These are phyloP conservation scores for Loripinus fragilis DNA, from an alignment of 2,888 invertebrate species.

Conservation along the genomic window DNA sequence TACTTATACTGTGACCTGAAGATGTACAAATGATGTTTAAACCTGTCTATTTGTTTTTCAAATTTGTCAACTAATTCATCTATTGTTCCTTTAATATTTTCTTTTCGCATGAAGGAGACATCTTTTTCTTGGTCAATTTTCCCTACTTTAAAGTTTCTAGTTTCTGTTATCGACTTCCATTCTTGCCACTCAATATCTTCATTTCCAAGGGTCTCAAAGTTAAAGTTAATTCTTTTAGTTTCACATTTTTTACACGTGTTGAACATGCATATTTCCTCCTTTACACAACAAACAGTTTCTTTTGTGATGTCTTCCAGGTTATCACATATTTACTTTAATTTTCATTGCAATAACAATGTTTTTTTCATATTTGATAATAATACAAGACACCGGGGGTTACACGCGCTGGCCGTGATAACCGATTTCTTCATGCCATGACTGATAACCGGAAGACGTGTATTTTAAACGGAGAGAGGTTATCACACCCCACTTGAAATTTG, in stretches of 20 bases:
- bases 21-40: constrained; percentile 22
- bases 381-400: no score
- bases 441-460: no score
- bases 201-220: neutral
- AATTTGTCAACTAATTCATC: constrained; percentile 21
- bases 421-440: no score
- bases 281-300: constrained; percentile 26
- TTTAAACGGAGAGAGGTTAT: no score
- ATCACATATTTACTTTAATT: no score
- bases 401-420: no score
- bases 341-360: no score
- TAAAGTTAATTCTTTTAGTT: neutral
- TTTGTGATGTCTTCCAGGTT: no score
- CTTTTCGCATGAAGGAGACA: constrained; percentile 15
- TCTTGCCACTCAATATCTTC: constrained; percentile 28
- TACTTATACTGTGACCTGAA: constrained; percentile 28
- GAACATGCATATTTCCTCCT: constrained; percentile 29
- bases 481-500: no score
- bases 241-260: neutral
- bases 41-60: constrained; percentile 19
- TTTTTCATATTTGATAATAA: no score
- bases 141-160: constrained; percentile 27
- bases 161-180: constrained; percentile 36
- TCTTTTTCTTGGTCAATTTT: constrained; percentile 22
- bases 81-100: constrained; percentile 2